A percentile compares a stretch with the other conserved stretches of the same genome.
Evolutionary conservation across 2,888 invertebrate genomes (phyloP).

Genomic region (Diarsia mendica): DNA sequence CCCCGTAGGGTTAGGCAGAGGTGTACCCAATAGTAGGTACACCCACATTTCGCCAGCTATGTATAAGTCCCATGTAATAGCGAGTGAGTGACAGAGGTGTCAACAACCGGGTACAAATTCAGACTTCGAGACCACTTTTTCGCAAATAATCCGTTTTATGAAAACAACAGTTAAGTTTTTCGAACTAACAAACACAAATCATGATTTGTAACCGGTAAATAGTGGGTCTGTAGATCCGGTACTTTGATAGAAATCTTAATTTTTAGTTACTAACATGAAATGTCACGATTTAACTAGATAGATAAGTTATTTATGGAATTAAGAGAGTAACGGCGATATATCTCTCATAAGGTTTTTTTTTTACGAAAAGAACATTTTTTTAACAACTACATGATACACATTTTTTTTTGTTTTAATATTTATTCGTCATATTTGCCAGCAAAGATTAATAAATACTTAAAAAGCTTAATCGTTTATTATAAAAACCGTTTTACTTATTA

Average conservation of each 20-base stretch:
- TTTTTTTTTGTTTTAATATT: not conserved
- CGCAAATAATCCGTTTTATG: no score
- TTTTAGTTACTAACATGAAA: not conserved
- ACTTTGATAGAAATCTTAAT: slow-evolving; percentile 7
- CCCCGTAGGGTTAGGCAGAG: no score
- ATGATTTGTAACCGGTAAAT: not conserved
- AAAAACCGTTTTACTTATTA: not conserved
- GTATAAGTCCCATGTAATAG: no score
- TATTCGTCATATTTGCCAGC: not conserved
- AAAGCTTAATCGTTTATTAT: not conserved
- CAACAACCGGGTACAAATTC: no score
- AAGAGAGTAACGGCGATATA: not conserved
- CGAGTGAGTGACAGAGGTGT: no score
- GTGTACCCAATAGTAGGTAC: no score
- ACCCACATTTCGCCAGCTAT: no score
- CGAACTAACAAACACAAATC: not conserved
- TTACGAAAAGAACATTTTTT: no score
- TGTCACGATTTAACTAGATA: not conserved
- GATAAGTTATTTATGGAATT: not conserved
- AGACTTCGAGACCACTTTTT: no score
- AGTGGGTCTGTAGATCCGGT: not conserved
- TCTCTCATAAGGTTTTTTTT: no score
- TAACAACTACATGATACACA: no score
- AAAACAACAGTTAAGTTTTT: not conserved
- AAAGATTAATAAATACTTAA: not conserved